Percentiles rank a stretch among this genome's conserved stretches.
phyloP scores from a whole-genome alignment of 1,140 invertebrate genomes.

The Camponotus floridanus region DNA sequence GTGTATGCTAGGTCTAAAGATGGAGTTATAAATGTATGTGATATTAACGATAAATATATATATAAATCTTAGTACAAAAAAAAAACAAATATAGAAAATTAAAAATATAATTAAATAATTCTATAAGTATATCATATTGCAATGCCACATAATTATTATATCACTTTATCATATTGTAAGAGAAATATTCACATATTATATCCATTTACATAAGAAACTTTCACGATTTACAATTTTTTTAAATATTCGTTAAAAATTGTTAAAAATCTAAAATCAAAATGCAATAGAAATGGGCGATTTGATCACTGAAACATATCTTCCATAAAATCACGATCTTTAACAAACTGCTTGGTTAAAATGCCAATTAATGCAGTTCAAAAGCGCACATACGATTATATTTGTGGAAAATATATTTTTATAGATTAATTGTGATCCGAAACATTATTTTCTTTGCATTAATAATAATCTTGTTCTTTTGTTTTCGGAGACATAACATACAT shows the following conservation, averaged over 20 bases:
- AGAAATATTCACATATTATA: neutral
- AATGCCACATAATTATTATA: conserved; percentile 9
- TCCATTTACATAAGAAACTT: conserved; percentile 22
- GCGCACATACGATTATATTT: neutral
- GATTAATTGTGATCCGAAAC: conserved; percentile 23
- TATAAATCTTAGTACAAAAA: conserved; percentile 32
- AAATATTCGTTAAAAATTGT: conserved; percentile 22
- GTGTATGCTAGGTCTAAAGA: conserved; percentile 16
- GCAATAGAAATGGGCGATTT: conserved; percentile 32
- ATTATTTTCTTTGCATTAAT: neutral
- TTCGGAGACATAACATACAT: neutral
- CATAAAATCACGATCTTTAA: conserved; percentile 16
- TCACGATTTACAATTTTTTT: neutral
- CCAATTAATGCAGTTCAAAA: neutral
- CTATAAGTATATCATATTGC: neutral
- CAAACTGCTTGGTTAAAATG: neutral
- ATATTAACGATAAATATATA: conserved; percentile 49
- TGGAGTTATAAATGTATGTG: conserved; percentile 28
- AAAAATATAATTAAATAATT: conserved; percentile 50
- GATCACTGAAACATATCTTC: neutral
- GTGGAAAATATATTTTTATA: conserved; percentile 14
- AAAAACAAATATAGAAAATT: conserved; percentile 35
- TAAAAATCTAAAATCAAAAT: conserved; percentile 35
- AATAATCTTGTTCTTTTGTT: conserved; percentile 12
- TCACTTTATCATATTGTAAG: conserved; percentile 22